Evolutionary conservation across 2,797 vertebrate species (phyloP).

Genomic region (Anguilla megastoma): DNA sequence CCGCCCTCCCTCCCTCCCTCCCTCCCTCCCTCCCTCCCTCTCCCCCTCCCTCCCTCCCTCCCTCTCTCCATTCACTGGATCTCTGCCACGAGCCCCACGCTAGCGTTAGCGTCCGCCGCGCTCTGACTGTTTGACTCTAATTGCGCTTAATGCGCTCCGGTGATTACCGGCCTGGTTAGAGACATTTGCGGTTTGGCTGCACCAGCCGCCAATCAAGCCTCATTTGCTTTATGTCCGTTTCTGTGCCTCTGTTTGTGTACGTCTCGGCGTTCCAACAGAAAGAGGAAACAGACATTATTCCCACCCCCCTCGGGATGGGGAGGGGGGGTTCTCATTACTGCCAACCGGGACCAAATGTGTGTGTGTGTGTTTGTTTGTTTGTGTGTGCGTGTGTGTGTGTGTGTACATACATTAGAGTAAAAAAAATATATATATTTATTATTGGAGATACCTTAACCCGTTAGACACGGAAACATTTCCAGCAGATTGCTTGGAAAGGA

Average conservation of each 20-base stretch:
- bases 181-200: neutral
- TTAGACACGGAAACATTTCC: neutral
- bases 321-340: too few species aligned
- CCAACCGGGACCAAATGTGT: too few species aligned
- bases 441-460: neutral
- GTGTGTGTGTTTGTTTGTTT: too few species aligned
- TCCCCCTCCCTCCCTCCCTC: neutral
- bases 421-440: neutral
- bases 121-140: slow-evolving; percentile 33
- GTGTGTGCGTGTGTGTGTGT: too few species aligned
- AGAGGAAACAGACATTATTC: neutral
- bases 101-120: slow-evolving; percentile 23
- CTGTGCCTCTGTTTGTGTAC: slow-evolving; percentile 20
- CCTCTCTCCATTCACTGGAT: slow-evolving; percentile 8
- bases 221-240: slow-evolving; percentile 28
- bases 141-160: slow-evolving; percentile 41
- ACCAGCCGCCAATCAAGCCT: slow-evolving; percentile 24
- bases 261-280: neutral
- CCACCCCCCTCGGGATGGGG: neutral
- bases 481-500: neutral
- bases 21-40: neutral
- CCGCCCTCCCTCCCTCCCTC: too few species aligned
- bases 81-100: slow-evolving; percentile 33
- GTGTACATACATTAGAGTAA: too few species aligned
- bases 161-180: slow-evolving; percentile 35